Evolutionary conservation across 2,113 vertebrate species (phyloP).

Genomic region (Hypocryptadius cinnamomeus): DNA sequence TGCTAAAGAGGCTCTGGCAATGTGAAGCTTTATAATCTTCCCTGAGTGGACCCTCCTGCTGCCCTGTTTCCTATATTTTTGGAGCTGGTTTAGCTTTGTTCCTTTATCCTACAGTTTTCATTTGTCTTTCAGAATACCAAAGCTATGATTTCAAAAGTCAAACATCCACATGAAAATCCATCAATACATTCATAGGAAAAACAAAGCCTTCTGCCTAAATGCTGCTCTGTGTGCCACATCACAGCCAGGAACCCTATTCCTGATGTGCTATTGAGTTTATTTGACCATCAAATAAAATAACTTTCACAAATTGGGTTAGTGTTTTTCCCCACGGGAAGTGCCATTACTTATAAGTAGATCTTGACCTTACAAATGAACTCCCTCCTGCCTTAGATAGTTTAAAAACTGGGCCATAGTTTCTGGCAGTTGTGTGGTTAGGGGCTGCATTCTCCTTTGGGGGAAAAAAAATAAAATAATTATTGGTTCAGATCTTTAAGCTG

Average conservation of each 20-base stretch:
- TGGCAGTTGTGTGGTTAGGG: background rate
- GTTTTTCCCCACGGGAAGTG: slow-evolving; percentile 8
- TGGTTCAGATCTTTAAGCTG: background rate
- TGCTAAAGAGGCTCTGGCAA: slow-evolving; percentile 32
- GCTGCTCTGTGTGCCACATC: background rate
- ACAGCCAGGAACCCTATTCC: background rate
- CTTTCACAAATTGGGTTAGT: background rate
- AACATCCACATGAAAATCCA: background rate
- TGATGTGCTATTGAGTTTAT: background rate
- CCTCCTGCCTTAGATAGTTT: background rate
- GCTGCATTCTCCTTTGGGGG: background rate
- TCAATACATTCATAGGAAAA: background rate
- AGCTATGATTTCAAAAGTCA: background rate
- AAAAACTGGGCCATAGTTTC: background rate
- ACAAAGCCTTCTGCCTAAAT: background rate
- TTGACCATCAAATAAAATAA: slow-evolving; percentile 23
- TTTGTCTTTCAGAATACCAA: background rate
- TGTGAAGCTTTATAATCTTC: background rate
- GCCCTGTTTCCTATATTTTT: background rate
- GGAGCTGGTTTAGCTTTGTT: background rate
- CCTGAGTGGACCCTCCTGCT: background rate
- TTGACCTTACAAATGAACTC: slow-evolving; percentile 12
- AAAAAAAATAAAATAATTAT: background rate
- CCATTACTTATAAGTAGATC: slow-evolving; percentile 14
- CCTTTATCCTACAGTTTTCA: background rate